Conservation (phyloP, 1,140 invertebrate genomes). For the Hermatobates lingyangjiaoensis region DNA sequence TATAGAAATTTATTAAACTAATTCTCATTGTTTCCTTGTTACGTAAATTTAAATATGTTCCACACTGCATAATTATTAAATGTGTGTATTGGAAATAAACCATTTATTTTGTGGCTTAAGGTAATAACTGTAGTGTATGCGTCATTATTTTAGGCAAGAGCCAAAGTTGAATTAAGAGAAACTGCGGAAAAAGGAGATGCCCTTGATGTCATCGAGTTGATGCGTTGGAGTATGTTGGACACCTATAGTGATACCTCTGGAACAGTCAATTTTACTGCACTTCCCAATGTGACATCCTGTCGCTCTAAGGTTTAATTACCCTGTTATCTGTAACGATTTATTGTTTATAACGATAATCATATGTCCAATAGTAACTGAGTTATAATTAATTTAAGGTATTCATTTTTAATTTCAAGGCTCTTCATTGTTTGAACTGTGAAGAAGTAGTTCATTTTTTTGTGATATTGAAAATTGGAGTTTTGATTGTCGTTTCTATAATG, state of each 20-base stretch:
- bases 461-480: not conserved
- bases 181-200: slow-evolving; percentile 63
- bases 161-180: slow-evolving; percentile 63
- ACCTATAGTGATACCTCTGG: slow-evolving; percentile 50
- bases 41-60: not conserved
- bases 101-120: no score
- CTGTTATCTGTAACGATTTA: slow-evolving; percentile 52
- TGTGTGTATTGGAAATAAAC: no score
- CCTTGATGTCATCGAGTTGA: slow-evolving; percentile 64
- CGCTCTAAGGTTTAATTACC: no score
- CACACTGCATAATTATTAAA: slow-evolving; percentile 1
- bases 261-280: slow-evolving; percentile 43
- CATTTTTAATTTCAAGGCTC: not conserved
- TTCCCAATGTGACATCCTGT: no score
- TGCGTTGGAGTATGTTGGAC: slow-evolving; percentile 61
- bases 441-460: not conserved
- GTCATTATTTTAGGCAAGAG: slow-evolving; percentile 71
- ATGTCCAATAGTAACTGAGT: not conserved
- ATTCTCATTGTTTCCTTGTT: slow-evolving; percentile 7
- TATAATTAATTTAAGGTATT: not conserved
- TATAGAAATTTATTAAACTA: not conserved
- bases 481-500: no score
- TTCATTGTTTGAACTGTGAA: not conserved
- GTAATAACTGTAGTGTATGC: no score
- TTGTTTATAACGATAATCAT: slow-evolving; percentile 36